Base-by-base conservation (phyloP, 2,888 invertebrate genomes). In the Latrodectus elegans region DNA sequence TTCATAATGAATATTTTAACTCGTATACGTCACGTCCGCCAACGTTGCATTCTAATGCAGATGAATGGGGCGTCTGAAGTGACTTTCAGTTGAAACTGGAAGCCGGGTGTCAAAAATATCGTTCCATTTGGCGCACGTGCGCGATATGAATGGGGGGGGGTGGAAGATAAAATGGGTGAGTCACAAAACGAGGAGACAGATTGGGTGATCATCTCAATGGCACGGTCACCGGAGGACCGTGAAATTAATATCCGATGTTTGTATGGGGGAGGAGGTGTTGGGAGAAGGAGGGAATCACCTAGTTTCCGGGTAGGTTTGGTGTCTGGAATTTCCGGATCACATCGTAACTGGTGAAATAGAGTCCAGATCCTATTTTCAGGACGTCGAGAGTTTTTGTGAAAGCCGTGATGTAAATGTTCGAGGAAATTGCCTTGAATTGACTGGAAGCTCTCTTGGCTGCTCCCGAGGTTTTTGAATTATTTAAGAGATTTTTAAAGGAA, bases 181-280 rank as follows among this genome's bases (percentile, higher is more conserved):
- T 73, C 81, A 74, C 65, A 38, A 38, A 38, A 38, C 38, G 15
- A n/a, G 17, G 65, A 49, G 78, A 53, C 78, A 78, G 78, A 67
- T 53, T 53, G 76, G 64, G 65, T 65, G 67, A 68, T 68, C 67
- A 68, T 17, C 67, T 68, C 15, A 68, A 68, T 26, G 81, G 67
- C 52, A 22, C 51, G 82, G 82, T 75, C 82, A 82, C 68, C 82
- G 81, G 73, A 70, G 70, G 75, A 68, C 82, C 82, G 82, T 82
- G 82, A 82, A 84, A 84, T 84, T 84, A 84, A 84, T 84, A 84
- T 84, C 77, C 84, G 84, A 84, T 83, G 83, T 71, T 83, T 70
- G 83, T 60, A n/a, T 60, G 60, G 12, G 60, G 60, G 60, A n/a
- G 12, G 0, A 60, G n/a, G 60, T n/a, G 60, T 12, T 38, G 68